Evolutionary conservation across 2,113 vertebrate genomes (phyloP), one percentile per base, ranked within the genome.

Genomic region (Empidonax traillii): DNA sequence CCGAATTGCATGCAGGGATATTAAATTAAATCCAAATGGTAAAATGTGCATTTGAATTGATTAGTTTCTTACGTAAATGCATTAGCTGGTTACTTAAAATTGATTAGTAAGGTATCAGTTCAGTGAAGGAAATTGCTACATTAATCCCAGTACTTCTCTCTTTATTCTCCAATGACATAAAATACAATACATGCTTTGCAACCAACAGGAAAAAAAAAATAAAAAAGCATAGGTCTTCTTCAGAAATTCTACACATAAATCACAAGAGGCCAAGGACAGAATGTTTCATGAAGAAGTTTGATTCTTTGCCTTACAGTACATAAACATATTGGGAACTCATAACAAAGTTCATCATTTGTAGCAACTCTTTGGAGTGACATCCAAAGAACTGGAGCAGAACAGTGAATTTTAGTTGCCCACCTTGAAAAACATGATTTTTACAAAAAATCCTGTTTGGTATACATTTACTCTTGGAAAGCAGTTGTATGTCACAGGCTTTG

Each of bases 41-140:
- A 91, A 87, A 87, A 91, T 85, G 85, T 68, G 49, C 52, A 83
- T 93, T 94, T 95, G 92, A 95, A 97, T 96, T 91, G 96, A 96
- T 97, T 94, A 92, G 77, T 94, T 96, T 96, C 95, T 96, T 89
- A 88, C 27, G 75, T 85, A 97, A 95, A 92, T 94, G 46, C 74
- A 90, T 96, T 96, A 91, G 28, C 31, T 86, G 18, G 90, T 90
- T 97, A 89, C 76, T 94, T 96, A 90, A 81, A 95, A 93, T 94
- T 96, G 90, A 97, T 93, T 95, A 96, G 21, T 59, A 87, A 94
- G 78, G 46, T 89, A 93, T 95, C 33, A 94, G 80, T 92, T 93
- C 74, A 66, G 59, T n/a, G 37, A 27, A 87, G 81, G 80, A 96
- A 97, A 95, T 92, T 82, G 23, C 14, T 88, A 9, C 1, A 3